phyloP scores from a whole-genome alignment of 2,888 invertebrate genomes.

The Mythimna impura region DNA sequence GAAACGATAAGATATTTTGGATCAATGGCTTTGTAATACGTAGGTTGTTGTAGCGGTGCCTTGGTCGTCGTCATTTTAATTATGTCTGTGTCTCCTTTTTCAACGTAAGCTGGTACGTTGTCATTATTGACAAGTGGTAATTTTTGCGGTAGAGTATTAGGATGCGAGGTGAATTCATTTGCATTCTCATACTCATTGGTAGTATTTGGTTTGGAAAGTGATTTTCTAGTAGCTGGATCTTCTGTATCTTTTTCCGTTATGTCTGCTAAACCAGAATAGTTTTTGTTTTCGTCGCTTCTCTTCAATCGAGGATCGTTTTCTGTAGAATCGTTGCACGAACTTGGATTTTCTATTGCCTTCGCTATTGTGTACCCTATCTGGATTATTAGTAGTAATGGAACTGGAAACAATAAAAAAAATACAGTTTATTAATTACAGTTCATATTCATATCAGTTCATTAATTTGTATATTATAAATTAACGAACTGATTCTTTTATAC shows the following conservation, averaged over 20 bases:
- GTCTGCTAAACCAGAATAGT: background rate
- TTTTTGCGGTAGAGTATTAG: background rate
- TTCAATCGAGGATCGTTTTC: slow-evolving; percentile 9
- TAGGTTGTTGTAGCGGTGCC: background rate
- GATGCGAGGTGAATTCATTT: background rate
- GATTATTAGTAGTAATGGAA: slow-evolving; percentile 12
- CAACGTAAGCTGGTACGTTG: background rate
- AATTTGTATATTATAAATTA: background rate
- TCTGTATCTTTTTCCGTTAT: background rate
- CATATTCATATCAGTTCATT: too few relatives aligned
- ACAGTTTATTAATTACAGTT: background rate
- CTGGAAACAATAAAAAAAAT: slow-evolving; percentile 30
- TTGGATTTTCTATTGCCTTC: slow-evolving; percentile 8
- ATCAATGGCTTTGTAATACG: slow-evolving; percentile 36
- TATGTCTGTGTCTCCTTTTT: background rate
- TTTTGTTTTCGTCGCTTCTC: slow-evolving; percentile 18
- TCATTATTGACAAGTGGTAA: background rate
- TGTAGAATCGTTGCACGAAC: slow-evolving; percentile 3
- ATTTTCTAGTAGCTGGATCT: background rate
- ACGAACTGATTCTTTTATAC: too few relatives aligned
- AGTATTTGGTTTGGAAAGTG: background rate
- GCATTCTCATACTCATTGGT: background rate
- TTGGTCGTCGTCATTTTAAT: background rate
- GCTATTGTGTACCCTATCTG: slow-evolving; percentile 20
- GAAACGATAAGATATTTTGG: slow-evolving; percentile 37